Conservation (phyloP, 1,140 invertebrate genomes). For the Hyles vespertilio region DNA sequence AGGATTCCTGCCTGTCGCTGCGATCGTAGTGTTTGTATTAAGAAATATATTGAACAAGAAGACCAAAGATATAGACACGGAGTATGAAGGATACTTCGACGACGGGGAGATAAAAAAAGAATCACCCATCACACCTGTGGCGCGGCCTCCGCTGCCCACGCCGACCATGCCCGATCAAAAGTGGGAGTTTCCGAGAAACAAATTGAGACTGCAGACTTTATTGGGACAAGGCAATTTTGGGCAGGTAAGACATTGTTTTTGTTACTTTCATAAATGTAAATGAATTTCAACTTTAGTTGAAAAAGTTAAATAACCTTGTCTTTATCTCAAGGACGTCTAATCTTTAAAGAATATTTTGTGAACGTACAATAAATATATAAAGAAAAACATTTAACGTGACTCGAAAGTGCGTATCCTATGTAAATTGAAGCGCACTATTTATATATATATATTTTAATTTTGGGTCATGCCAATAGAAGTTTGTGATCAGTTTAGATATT, state of each 20-base stretch:
- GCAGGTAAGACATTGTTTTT: slow-evolving; percentile 74
- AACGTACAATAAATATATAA: no score
- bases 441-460: no score
- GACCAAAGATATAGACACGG: slow-evolving; percentile 76
- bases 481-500: no score
- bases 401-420: no score
- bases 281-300: no score
- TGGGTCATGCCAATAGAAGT: no score
- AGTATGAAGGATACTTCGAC: slow-evolving; percentile 77
- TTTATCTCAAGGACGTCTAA: no score
- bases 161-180: slow-evolving; percentile 76
- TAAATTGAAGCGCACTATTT: no score
- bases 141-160: slow-evolving; percentile 71
- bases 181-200: slow-evolving; percentile 88
- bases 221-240: slow-evolving; percentile 91
- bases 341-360: no score
- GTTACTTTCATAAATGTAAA: background rate
- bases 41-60: slow-evolving; percentile 75
- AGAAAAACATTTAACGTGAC: no score
- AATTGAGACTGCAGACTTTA: slow-evolving; percentile 86
- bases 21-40: slow-evolving; percentile 75
- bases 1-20: slow-evolving; percentile 77
- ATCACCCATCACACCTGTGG: slow-evolving; percentile 67
- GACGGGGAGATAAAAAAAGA: slow-evolving; percentile 72
- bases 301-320: no score